Base-by-base conservation (phyloP, 1,140 invertebrate genomes). In the Drosophila bocki region DNA sequence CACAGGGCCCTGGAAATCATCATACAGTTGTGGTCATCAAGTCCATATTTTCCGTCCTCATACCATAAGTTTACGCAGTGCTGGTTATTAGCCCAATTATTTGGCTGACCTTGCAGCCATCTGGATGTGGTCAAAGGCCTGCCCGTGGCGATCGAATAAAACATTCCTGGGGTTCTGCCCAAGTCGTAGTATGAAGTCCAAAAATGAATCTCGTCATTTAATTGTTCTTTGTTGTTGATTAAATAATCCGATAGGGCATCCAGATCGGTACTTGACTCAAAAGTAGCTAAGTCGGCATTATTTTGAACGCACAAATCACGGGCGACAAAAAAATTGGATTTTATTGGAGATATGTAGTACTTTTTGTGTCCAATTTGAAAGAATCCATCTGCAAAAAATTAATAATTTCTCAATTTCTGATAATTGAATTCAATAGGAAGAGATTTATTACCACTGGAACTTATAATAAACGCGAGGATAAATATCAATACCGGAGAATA, bases 71-170 rank as follows among this genome's bases (percentile, higher is more conserved):
- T 11, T 9, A 53, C n/a, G n/a, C 29, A 53, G 29, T 53, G 29
- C 50, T 53, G n/a, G n/a, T 53, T 17, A 7, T 50, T 26, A 1
- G 22, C 45, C 22, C 22, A 22, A 51, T 53, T 33, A 35, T 53
- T n/a, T 17, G 50, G 50, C 29, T 53, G 50, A 19, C 29, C 50
- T 4, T 3, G n/a, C 50, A 33, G 29, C 29, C 50, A 53, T 4
- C 50, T 29, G 9, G 48, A 51, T 9, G 26, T n/a, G 19, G 47
- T 50, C 47, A 50, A 29, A 9, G 47, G 26, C 4, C 47, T 3
- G 47, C 47, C 47, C 1, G 22, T 50, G 47, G 47, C 47, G 4
- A 50, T 53, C n/a, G 50, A 35, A 35, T 53, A 35, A 35, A 53
- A 33, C 50, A 53, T 35, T 1, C 50, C 11, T 1, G 32, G 13